Evolutionary conservation across 2,113 vertebrate genomes (phyloP), one percentile per base, ranked within the genome.

Genomic region (Patagioenas fasciata): DNA sequence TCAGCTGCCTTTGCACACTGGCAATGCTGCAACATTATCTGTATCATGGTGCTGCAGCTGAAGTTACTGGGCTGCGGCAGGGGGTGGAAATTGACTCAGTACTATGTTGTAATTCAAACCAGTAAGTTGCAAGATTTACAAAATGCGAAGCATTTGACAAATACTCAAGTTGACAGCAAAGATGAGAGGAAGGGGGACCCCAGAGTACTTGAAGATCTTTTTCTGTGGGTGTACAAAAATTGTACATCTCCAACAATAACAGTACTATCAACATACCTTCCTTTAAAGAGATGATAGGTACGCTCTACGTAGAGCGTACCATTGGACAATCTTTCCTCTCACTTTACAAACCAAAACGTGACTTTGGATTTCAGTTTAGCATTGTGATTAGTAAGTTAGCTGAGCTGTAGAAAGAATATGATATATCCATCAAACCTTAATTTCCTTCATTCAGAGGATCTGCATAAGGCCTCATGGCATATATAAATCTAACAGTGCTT

Each of bases 301-400:
- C 0, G 0, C 8, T 57, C 6, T 2, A 1, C 19, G 42, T 0
- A 60, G 44, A 70, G 23, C 29, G 24, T 40, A 36, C 40, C 53
- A 79, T 2, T 50, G 34, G 13, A 84, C 32, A 34, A 75, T 24
- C 47, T 61, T 69, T 31, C 13, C 7, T 44, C 26, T 9, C 38
- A 40, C 50, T 62, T 60, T 61, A 29, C 15, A 54, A 57, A 70
- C 3, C 11, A 38, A 80, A 83, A 28, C 14, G 61, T 11, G 21
- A 44, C 31, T 66, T 42, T 21, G 12, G n/a, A 73, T 92, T 90
- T 73, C 56, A 77, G 10, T 62, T 90, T 40, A 77, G 31, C n/a
- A 93, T 83, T 73, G 15, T 44, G 87, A 83, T 31, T 66, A 1
- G 1, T 40, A 70, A 65, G 48, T 61, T 56, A 79, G 11, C 44